phyloP scores from a whole-genome alignment of 2,113 vertebrate genomes.

The Desmodus rotundus region DNA sequence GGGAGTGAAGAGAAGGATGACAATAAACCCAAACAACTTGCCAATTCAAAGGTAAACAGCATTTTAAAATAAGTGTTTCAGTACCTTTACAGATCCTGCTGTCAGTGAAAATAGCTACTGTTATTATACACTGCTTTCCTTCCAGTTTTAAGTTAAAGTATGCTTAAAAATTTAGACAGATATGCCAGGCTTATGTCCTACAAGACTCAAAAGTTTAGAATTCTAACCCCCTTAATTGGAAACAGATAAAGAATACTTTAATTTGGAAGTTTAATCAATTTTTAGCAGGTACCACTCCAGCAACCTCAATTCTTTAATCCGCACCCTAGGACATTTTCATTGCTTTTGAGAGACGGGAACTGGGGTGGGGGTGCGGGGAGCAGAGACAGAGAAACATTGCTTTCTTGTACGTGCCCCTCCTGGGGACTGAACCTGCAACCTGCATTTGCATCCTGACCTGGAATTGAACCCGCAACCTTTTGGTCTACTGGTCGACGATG shows the following conservation, averaged over 20 bases:
- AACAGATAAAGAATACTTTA: not conserved
- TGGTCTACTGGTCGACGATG: no score
- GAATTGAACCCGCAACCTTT: no score
- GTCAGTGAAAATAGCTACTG: not conserved
- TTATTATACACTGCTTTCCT: not conserved
- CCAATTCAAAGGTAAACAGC: not conserved
- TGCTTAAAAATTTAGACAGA: not conserved
- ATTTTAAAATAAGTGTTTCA: not conserved
- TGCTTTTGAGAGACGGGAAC: no score
- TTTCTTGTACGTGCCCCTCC: no score
- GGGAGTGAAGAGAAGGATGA: not conserved
- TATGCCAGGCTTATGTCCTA: not conserved
- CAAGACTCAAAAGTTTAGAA: slow-evolving; percentile 15
- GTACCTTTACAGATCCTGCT: not conserved
- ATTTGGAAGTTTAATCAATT: not conserved
- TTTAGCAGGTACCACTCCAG: not conserved
- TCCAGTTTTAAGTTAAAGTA: not conserved
- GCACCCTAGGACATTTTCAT: no score
- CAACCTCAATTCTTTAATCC: not conserved
- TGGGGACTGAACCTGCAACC: no score
- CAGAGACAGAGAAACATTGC: no score
- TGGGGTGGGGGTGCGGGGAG: no score
- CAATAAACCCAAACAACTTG: not conserved
- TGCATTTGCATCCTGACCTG: no score
- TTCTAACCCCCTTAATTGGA: not conserved